phyloP scores from a whole-genome alignment of 2,888 invertebrate species.

The Cheiracanthium punctorium region DNA sequence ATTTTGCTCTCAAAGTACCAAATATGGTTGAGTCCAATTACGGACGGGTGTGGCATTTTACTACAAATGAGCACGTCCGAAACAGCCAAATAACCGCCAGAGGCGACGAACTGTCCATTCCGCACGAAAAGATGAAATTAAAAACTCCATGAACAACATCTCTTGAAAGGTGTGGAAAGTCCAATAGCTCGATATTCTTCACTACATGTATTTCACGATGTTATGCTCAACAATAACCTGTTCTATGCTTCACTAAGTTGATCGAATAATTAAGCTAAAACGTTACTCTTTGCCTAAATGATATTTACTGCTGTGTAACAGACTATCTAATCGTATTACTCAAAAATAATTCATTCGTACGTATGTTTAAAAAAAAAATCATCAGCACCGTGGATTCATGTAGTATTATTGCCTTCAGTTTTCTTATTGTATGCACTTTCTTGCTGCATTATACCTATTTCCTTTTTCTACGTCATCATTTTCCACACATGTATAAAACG shows the following conservation, averaged over 20 bases:
- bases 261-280: not conserved
- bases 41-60: not conserved
- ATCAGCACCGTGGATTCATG: too few relatives aligned
- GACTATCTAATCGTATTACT: too few relatives aligned
- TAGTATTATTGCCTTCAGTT: too few relatives aligned
- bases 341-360: too few relatives aligned
- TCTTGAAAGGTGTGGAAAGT: constrained; percentile 17
- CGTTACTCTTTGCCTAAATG: not conserved
- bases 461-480: too few relatives aligned
- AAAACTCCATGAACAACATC: not conserved
- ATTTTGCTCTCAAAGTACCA: not conserved
- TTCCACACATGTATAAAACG: too few relatives aligned
- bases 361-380: too few relatives aligned
- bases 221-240: not conserved
- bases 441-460: too few relatives aligned
- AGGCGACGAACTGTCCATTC: constrained; percentile 6
- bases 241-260: not conserved
- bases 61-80: not conserved
- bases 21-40: constrained; percentile 5
- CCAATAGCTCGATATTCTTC: not conserved
- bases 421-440: too few relatives aligned
- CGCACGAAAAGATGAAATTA: not conserved
- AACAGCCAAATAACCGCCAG: not conserved
- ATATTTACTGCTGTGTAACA: too few relatives aligned
- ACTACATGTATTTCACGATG: not conserved